Evolutionary conservation across 2,797 vertebrate genomes (phyloP), one percentile per base, ranked within the genome.

Genomic region (Gadopsis bispinosus): DNA sequence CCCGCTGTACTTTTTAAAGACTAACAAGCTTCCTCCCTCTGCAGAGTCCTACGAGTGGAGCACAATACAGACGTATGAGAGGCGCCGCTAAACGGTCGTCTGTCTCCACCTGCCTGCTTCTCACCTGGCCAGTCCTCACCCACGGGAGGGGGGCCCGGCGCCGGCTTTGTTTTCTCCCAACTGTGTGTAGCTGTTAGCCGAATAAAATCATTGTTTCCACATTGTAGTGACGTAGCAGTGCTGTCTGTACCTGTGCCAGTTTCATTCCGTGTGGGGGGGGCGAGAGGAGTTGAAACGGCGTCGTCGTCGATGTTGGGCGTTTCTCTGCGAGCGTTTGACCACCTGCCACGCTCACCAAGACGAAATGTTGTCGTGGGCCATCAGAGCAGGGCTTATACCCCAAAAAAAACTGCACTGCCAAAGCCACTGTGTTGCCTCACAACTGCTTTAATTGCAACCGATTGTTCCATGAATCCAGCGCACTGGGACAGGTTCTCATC

Each of bases 31-130:
- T 7, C 75, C 43, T 80, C 58, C 5, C 31, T 45, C 31, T 45
- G 61, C 91, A 94, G 95, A 93, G 54, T 93, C 92, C 7, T 94
- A 90, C 0, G 93, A 95, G 64, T 95, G 95, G 94, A 94, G 76
- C 91, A 92, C 93, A 84, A 61, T 89, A 90, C 93, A 91, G 80
- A 90, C 70, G 62, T 93, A 94, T 8, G 86, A 94, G 74, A 75
- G 81, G 63, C 92, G 89, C 59, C 94, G 94, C 83, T 96, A 71
- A 92, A 17, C 67, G 1, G 33, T 11, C 33, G 3, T 1, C 54
- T 54, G 26, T 26, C 74, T 8, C 31, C 68, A 51, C 56, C 75
- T 5, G 72, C 78, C 81, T 35, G 83, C 86, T 75, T 77, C 70
- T 75, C 74, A 69, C 71, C 81, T 1, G 22, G 72, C 58, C 76